Evolutionary conservation across 2,888 invertebrate genomes (phyloP).

Genomic region (Mythimna vitellina): DNA sequence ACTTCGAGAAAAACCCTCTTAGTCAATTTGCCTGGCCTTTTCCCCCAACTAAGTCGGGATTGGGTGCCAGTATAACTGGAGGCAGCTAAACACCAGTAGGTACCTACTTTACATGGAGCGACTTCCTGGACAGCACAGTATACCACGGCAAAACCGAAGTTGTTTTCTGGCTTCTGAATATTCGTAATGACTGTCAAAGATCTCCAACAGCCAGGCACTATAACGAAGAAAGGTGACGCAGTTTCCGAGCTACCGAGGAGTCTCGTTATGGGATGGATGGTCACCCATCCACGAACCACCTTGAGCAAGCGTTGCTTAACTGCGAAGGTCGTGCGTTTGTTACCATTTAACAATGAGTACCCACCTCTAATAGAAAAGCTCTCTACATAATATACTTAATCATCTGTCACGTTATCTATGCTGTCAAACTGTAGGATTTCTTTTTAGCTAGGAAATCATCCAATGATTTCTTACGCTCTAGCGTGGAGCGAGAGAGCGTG

Average conservation of each 20-base stretch:
- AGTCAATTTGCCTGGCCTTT: no score
- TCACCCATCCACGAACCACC: background rate
- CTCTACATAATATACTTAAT: background rate
- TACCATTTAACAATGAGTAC: background rate
- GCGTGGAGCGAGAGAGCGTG: no score
- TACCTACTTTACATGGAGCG: no score
- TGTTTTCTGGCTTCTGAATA: background rate
- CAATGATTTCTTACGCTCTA: no score
- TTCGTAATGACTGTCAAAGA: background rate
- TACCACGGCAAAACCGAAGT: background rate
- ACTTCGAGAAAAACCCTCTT: background rate
- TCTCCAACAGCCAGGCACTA: background rate
- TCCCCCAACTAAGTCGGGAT: no score
- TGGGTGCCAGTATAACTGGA: no score
- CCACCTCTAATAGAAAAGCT: background rate
- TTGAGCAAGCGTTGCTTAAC: background rate
- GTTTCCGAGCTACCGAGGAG: background rate
- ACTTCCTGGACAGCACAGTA: background rate
- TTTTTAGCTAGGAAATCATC: no score
- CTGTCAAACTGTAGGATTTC: no score
- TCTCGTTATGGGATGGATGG: background rate
- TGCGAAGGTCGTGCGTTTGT: background rate
- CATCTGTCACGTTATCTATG: background rate
- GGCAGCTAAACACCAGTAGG: no score
- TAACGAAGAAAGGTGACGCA: background rate